phyloP scores from a whole-genome alignment of 2,113 vertebrate species.

The Lipophrys pholis region DNA sequence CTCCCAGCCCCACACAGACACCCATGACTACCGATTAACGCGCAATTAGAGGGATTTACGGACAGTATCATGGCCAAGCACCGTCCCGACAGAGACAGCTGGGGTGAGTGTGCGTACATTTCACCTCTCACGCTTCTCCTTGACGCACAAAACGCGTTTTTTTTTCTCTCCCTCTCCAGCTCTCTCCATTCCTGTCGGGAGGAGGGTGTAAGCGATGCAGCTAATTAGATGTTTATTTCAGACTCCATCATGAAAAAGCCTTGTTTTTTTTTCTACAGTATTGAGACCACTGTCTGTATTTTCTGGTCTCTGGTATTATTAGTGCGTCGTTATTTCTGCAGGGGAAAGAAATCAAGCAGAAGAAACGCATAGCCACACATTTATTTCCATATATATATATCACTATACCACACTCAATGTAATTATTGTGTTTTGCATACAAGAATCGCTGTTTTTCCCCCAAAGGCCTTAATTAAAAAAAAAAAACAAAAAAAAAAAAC shows the following conservation, averaged over 20 bases:
- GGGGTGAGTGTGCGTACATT: constrained; percentile 88
- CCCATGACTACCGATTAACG: constrained; percentile 70
- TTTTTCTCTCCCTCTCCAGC: not conserved
- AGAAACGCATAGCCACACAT: too few species aligned
- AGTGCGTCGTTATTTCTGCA: too few species aligned
- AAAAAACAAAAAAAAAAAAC: too few species aligned
- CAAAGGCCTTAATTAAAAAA: constrained; percentile 12
- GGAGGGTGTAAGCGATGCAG: constrained; percentile 52
- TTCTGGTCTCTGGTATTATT: not conserved
- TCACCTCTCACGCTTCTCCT: constrained; percentile 20
- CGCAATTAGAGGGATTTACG: constrained; percentile 47
- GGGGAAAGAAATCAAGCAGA: too few species aligned
- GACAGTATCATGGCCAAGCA: constrained; percentile 84
- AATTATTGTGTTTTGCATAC: not conserved
- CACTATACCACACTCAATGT: too few species aligned
- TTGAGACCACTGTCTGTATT: not conserved
- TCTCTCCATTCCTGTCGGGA: constrained; percentile 8
- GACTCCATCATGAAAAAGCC: constrained; percentile 20
- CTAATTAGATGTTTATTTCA: constrained; percentile 37
- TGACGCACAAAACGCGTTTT: constrained; percentile 44
- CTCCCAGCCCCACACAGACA: constrained; percentile 59
- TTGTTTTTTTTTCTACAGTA: constrained; percentile 11
- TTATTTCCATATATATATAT: too few species aligned
- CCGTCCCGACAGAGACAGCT: constrained; percentile 92
- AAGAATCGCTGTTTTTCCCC: not conserved